phyloP scores from a whole-genome alignment of 2,888 invertebrate genomes.

The Athalia rosae region DNA sequence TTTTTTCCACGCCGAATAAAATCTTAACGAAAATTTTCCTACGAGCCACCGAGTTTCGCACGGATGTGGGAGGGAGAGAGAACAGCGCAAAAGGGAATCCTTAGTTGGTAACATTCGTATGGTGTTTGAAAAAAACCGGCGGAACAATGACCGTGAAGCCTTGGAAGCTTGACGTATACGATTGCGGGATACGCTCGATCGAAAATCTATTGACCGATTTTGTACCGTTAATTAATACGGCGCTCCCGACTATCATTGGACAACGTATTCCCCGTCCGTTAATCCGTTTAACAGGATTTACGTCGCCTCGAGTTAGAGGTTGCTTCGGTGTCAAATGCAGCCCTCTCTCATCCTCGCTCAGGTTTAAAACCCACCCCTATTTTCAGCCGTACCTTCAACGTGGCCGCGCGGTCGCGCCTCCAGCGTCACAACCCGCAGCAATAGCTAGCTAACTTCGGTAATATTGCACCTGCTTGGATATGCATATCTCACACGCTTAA shows the following conservation, averaged over 20 bases:
- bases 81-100: conserved; percentile 18
- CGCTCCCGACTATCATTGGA: not conserved
- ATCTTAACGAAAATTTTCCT: too few species aligned
- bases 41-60: not conserved
- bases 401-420: not conserved
- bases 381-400: not conserved
- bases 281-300: conserved; percentile 58
- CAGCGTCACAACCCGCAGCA: not conserved
- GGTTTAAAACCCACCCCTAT: not conserved
- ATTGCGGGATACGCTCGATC: conserved; percentile 4
- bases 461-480: too few species aligned
- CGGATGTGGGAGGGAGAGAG: not conserved
- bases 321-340: conserved; percentile 47
- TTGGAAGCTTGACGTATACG: conserved; percentile 42
- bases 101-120: conserved; percentile 36
- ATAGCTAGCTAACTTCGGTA: too few species aligned
- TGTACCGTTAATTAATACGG: not conserved
- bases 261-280: conserved; percentile 47
- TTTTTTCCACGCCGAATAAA: too few species aligned
- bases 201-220: conserved; percentile 22
- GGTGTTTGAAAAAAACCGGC: conserved; percentile 26
- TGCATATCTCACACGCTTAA: too few species aligned
- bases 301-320: conserved; percentile 55
- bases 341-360: conserved; percentile 20
- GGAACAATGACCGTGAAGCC: conserved; percentile 44